A percentile compares a stretch with the other conserved stretches of the same genome.
Conservation (phyloP, 1,140 invertebrate genomes). For the Diorhabda carinulata region DNA sequence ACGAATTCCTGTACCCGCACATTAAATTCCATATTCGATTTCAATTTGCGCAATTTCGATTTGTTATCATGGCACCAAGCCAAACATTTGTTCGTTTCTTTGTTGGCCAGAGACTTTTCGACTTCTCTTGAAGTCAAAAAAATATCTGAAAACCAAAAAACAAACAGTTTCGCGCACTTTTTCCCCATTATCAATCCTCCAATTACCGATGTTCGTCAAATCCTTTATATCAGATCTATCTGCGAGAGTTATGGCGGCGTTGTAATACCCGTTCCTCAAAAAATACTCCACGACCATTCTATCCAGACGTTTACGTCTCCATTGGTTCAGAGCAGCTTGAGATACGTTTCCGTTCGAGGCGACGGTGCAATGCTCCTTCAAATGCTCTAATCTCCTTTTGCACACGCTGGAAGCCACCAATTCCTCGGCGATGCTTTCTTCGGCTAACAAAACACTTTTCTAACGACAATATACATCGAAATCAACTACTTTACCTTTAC, state of each 20-base stretch:
- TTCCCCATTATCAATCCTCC: neutral
- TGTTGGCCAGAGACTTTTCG: slow-evolving; percentile 69
- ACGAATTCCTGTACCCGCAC: slow-evolving; percentile 90
- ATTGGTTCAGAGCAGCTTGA: slow-evolving; percentile 66
- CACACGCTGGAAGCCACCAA: slow-evolving; percentile 80
- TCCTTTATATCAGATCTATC: slow-evolving; percentile 79
- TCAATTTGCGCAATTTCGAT: slow-evolving; percentile 90
- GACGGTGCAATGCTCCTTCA: slow-evolving; percentile 71
- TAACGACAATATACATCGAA: neutral
- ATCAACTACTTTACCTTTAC: slow-evolving; percentile 57
- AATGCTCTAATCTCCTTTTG: slow-evolving; percentile 86
- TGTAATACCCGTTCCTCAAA: slow-evolving; percentile 92
- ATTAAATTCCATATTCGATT: slow-evolving; percentile 88
- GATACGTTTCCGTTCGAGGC: slow-evolving; percentile 41
- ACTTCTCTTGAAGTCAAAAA: slow-evolving; percentile 89
- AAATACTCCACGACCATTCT: slow-evolving; percentile 96
- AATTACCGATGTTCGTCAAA: slow-evolving; percentile 82
- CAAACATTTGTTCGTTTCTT: slow-evolving; percentile 86
- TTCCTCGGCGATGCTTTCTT: slow-evolving; percentile 89
- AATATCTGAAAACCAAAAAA: slow-evolving; percentile 58
- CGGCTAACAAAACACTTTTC: slow-evolving; percentile 52
- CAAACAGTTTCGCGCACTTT: neutral
- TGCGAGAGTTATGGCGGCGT: slow-evolving; percentile 82
- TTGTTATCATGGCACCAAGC: slow-evolving; percentile 97
- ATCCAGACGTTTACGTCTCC: slow-evolving; percentile 85